Evolutionary conservation across 2,888 invertebrate species (phyloP).

Genomic region (Ariolimax columbianus): DNA sequence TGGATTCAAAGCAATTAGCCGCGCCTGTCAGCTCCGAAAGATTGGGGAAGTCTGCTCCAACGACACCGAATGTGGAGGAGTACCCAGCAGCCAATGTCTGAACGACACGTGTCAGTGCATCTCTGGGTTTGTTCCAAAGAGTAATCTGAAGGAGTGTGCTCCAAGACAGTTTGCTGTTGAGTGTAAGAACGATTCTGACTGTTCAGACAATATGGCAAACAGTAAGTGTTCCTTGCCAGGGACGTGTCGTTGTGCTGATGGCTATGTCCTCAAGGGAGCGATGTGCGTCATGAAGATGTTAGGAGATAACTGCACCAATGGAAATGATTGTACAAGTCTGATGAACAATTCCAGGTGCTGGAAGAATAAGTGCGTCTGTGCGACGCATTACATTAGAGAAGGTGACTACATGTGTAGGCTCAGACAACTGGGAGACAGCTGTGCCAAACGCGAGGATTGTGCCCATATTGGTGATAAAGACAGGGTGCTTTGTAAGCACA

Average conservation of each 20-base stretch:
- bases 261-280: background rate
- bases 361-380: slow-evolving; percentile 23
- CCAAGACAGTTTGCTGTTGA: background rate
- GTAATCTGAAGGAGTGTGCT: background rate
- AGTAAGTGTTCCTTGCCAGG: background rate
- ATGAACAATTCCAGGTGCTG: slow-evolving; percentile 37
- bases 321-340: slow-evolving; percentile 21
- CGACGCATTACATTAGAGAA: background rate
- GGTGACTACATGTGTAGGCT: background rate
- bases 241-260: background rate
- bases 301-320: slow-evolving; percentile 1
- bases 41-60: background rate
- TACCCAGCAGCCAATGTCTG: slow-evolving; percentile 18
- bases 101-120: slow-evolving; percentile 23
- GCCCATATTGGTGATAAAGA: background rate
- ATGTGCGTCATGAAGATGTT: background rate
- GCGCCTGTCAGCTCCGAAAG: background rate
- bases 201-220: background rate
- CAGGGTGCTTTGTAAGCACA: background rate
- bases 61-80: background rate
- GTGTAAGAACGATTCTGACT: background rate
- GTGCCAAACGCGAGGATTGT: slow-evolving; percentile 38
- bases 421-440: slow-evolving; percentile 41
- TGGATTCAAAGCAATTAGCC: background rate
- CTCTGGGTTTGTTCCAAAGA: background rate